phyloP scores from a whole-genome alignment of 2,888 invertebrate genomes.

The Lasius fuliginosus region DNA sequence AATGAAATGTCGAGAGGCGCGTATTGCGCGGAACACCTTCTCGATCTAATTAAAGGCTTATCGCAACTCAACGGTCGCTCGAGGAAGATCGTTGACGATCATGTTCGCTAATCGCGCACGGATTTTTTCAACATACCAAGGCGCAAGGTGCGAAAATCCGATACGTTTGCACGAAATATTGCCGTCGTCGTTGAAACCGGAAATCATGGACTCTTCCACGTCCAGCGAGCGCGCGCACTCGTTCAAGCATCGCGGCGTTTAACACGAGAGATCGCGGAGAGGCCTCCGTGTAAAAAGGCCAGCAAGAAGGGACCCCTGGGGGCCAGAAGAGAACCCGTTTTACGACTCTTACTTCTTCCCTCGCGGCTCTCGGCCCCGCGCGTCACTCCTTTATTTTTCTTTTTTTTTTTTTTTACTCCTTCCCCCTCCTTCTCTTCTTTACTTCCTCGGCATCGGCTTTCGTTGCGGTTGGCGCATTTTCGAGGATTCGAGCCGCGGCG shows the following conservation, averaged over 20 bases:
- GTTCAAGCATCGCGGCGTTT: slow-evolving; percentile 69
- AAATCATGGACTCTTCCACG: slow-evolving; percentile 37
- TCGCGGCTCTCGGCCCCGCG: slow-evolving; percentile 37
- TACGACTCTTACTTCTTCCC: slow-evolving; percentile 74
- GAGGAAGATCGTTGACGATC: slow-evolving; percentile 24
- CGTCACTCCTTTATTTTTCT: not conserved
- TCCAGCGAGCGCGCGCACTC: slow-evolving; percentile 6
- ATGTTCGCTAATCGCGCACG: not conserved
- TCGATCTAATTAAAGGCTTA: slow-evolving; percentile 49
- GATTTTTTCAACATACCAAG: not conserved
- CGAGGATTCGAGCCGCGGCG: slow-evolving; percentile 25
- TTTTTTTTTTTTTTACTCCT: not conserved
- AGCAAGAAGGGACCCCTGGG: slow-evolving; percentile 63
- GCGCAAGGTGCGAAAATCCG: slow-evolving; percentile 24
- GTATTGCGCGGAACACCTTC: slow-evolving; percentile 11
- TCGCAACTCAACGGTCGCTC: slow-evolving; percentile 6
- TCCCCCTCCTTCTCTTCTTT: not conserved
- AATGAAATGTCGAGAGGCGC: slow-evolving; percentile 29
- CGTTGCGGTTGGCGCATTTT: slow-evolving; percentile 31
- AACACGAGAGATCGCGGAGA: slow-evolving; percentile 69
- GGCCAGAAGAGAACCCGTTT: slow-evolving; percentile 75
- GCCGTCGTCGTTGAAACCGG: slow-evolving; percentile 39
- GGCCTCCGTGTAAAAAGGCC: slow-evolving; percentile 59
- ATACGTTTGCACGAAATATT: slow-evolving; percentile 28
- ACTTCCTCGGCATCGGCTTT: slow-evolving; percentile 22